phyloP scores from a whole-genome alignment of 2,888 invertebrate genomes.

The Spodoptera littoralis region DNA sequence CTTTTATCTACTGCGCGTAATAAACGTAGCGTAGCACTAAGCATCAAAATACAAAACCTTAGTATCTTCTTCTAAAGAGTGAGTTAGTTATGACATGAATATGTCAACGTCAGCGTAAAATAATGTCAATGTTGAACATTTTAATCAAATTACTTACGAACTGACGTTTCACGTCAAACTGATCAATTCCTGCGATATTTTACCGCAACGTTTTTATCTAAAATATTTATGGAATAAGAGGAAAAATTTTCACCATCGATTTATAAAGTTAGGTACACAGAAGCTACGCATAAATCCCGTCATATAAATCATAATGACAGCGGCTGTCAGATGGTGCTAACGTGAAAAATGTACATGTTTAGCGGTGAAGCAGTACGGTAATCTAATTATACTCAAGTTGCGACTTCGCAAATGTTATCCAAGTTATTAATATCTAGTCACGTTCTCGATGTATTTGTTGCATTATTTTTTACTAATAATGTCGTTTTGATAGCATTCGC shows the following conservation, averaged over 20 bases:
- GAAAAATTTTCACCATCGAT: constrained; percentile 12
- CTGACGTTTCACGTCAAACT: constrained; percentile 11
- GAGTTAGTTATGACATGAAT: too few relatives aligned
- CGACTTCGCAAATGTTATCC: constrained; percentile 34
- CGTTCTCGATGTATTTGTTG: constrained; percentile 11
- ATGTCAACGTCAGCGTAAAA: too few relatives aligned
- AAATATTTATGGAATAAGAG: constrained; percentile 4
- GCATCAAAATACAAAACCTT: too few relatives aligned
- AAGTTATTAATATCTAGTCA: constrained; percentile 34
- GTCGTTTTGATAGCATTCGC: not conserved
- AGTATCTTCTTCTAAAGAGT: too few relatives aligned
- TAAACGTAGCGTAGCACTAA: too few relatives aligned
- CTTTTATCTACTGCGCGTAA: too few relatives aligned
- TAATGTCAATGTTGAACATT: not conserved
- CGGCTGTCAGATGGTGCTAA: constrained; percentile 31
- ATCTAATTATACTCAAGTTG: constrained; percentile 47
- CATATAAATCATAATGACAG: constrained; percentile 35
- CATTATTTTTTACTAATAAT: constrained; percentile 13
- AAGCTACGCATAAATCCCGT: constrained; percentile 17
- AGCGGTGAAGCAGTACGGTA: constrained; percentile 30
- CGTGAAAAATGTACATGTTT: constrained; percentile 44
- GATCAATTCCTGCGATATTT: not conserved
- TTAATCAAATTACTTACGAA: not conserved
- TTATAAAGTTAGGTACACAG: constrained; percentile 10
- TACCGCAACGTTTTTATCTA: not conserved